These are phyloP conservation scores for Myotis findleyi DNA, from an alignment of 2,797 vertebrate genomes.

Conservation along the genomic window DNA sequence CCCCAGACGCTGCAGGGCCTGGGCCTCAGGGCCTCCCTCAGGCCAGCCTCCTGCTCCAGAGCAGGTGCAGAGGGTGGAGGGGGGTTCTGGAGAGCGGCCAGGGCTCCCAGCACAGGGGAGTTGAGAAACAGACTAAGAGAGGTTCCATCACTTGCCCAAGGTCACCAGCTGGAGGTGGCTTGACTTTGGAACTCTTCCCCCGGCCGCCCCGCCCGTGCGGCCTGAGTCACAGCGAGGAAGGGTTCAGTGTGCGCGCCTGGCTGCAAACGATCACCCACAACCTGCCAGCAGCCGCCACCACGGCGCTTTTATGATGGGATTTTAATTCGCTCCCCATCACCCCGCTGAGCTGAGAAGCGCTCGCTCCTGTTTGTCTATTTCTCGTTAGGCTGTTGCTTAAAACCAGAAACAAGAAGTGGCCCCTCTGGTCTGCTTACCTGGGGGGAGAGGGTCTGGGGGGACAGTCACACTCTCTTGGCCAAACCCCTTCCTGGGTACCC, in stretches of 20 bases:
- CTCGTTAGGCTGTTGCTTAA: conserved; percentile 58
- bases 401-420: neutral
- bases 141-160: neutral
- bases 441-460: accelerated
- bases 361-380: conserved; percentile 66
- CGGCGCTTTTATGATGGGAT: conserved; percentile 54
- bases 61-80: neutral
- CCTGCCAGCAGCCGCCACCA: neutral
- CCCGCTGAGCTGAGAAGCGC: conserved; percentile 58
- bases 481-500: neutral
- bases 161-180: neutral
- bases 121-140: neutral
- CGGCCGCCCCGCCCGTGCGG: neutral
- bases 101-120: neutral
- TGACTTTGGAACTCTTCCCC: neutral
- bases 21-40: neutral
- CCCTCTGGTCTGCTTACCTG: neutral
- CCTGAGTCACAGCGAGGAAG: neutral
- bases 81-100: neutral
- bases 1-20: neutral
- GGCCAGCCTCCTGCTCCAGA: neutral
- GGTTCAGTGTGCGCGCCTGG: neutral
- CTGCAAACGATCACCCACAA: neutral
- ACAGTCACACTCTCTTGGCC: neutral
- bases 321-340: conserved; percentile 63